These are phyloP conservation scores for Coleophora flavipennella DNA, from an alignment of 2,888 invertebrate genomes.

Conservation along the genomic window DNA sequence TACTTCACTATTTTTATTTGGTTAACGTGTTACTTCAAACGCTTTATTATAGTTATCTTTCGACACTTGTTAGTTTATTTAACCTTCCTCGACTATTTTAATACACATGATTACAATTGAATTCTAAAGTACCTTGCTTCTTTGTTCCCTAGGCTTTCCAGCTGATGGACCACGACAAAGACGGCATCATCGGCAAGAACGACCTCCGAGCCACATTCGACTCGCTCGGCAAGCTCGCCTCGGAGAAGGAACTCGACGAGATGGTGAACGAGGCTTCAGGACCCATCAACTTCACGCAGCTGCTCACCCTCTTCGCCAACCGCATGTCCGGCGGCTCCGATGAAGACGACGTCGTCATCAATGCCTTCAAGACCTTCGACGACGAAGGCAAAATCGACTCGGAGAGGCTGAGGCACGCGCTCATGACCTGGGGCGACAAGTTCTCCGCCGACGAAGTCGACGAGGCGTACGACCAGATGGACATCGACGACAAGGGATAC, in stretches of 20 bases:
- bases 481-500: slow-evolving; percentile 91
- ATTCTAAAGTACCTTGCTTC: slow-evolving; percentile 5
- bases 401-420: slow-evolving; percentile 90
- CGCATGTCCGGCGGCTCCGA: slow-evolving; percentile 94
- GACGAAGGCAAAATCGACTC: slow-evolving; percentile 90
- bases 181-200: slow-evolving; percentile 90
- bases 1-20: too few relatives aligned
- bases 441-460: slow-evolving; percentile 91
- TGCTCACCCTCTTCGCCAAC: slow-evolving; percentile 91
- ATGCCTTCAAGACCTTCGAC: slow-evolving; percentile 94
- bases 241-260: slow-evolving; percentile 92
- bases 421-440: slow-evolving; percentile 95
- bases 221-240: slow-evolving; percentile 90
- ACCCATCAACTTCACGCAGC: slow-evolving; percentile 96
- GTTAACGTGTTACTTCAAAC: too few relatives aligned
- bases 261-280: slow-evolving; percentile 91
- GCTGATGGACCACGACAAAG: slow-evolving; percentile 97
- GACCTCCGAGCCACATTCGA: slow-evolving; percentile 94
- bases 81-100: too few relatives aligned
- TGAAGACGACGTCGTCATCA: slow-evolving; percentile 92
- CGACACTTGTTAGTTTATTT: too few relatives aligned
- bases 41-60: too few relatives aligned
- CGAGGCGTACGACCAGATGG: slow-evolving; percentile 94
- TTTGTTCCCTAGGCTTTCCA: slow-evolving; percentile 82
- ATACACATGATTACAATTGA: too few relatives aligned